Conservation (phyloP, 2,888 invertebrate genomes). For the Conomelus anceps region DNA sequence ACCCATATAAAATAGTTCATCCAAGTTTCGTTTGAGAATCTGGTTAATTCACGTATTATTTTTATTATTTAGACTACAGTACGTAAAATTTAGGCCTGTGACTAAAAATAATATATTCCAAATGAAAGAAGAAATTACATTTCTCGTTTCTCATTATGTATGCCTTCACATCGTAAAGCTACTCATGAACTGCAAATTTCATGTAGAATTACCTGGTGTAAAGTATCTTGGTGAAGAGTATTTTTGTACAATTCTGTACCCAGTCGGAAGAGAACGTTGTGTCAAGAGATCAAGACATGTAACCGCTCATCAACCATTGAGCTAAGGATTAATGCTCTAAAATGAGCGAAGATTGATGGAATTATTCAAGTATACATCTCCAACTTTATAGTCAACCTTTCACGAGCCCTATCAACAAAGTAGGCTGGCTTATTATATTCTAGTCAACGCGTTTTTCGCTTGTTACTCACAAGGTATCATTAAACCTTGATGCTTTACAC, state of each 20-base stretch:
- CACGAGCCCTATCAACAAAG: background rate
- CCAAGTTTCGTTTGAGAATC: no score
- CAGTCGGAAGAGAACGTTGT: background rate
- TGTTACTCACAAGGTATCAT: background rate
- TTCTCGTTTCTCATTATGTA: no score
- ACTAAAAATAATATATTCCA: no score
- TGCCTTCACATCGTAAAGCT: no score
- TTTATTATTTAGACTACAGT: no score
- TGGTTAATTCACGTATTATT: no score
- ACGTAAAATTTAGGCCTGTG: no score
- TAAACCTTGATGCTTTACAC: background rate
- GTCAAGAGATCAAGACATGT: background rate
- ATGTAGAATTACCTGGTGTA: no score
- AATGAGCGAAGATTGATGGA: background rate
- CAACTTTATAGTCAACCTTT: background rate
- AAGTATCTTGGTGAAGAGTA: background rate
- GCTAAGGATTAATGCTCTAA: background rate
- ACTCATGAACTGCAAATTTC: no score
- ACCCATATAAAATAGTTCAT: no score
- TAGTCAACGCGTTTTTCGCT: background rate
- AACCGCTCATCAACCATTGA: no score
- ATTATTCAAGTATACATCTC: background rate
- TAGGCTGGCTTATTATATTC: background rate
- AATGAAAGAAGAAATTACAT: no score
- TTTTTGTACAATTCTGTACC: background rate